These are phyloP conservation scores for Orbicella faveolata DNA, from an alignment of 64 coral and sea anemone genomes.

Conservation along the genomic window DNA sequence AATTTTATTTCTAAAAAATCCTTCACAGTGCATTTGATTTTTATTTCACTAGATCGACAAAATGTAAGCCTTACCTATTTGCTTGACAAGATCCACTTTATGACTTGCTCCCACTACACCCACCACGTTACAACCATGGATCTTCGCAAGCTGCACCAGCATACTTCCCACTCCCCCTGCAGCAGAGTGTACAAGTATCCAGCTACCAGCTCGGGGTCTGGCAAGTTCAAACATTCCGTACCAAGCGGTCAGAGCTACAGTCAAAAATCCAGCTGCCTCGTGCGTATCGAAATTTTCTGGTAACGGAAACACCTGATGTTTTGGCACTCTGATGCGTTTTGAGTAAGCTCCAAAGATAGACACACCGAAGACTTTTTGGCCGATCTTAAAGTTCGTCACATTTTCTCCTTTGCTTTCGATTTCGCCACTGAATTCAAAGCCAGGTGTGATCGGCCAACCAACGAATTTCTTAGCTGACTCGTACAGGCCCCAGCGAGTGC, in stretches of 20 bases:
- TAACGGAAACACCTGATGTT: constrained; percentile 77
- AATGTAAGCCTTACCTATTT: constrained; percentile 52
- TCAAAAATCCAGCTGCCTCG: constrained; percentile 84
- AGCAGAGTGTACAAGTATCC: constrained; percentile 92
- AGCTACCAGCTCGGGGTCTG: constrained; percentile 68
- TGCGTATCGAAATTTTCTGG: constrained; percentile 73
- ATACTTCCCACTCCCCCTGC: constrained; percentile 98
- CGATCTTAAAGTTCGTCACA: constrained; percentile 86
- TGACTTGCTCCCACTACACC: constrained; percentile 85
- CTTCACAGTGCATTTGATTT: not conserved
- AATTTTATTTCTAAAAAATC: too few species aligned
- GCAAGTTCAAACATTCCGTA: constrained; percentile 94
- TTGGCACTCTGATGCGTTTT: constrained; percentile 74
- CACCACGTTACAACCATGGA: constrained; percentile 88
- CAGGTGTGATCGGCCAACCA: constrained; percentile 97
- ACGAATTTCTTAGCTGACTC: constrained; percentile 91
- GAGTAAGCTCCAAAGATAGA: constrained; percentile 95
- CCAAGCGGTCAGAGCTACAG: constrained; percentile 92
- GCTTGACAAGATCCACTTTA: constrained; percentile 64
- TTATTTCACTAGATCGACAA: not conserved
- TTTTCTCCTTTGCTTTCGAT: constrained; percentile 78
- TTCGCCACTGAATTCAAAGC: constrained; percentile 98
- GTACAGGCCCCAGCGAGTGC: constrained; percentile 94
- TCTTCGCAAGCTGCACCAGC: constrained; percentile 95
- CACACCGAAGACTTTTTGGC: constrained; percentile 80